A percentile compares a stretch with the other conserved stretches of the same genome.
phyloP scores from a whole-genome alignment of 2,888 invertebrate species.

The Zygaena filipendulae region DNA sequence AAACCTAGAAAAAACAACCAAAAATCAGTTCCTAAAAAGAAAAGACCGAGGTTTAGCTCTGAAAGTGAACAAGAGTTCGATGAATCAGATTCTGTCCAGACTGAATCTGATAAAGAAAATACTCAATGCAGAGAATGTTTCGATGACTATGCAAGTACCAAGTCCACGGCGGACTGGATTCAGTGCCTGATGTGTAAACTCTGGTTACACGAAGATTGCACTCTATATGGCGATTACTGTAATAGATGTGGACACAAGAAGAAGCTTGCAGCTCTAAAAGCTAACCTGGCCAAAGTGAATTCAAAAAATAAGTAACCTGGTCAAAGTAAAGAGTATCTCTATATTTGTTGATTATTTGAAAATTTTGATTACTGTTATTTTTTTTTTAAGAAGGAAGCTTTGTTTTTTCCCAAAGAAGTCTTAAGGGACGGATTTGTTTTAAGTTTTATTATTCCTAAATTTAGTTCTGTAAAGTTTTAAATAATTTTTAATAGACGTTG shows the following conservation, averaged over 20 bases:
- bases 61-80: slow-evolving; percentile 7
- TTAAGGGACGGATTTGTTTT: slow-evolving; percentile 8
- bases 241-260: slow-evolving; percentile 11
- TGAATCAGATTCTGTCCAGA: slow-evolving; percentile 3
- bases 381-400: too few relatives aligned
- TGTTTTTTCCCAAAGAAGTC: slow-evolving; percentile 8
- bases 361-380: slow-evolving; percentile 6
- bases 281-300: slow-evolving; percentile 11
- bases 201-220: slow-evolving; percentile 17
- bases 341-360: slow-evolving; percentile 9
- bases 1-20: slow-evolving; percentile 8
- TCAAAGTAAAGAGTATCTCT: slow-evolving; percentile 7
- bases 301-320: slow-evolving; percentile 10
- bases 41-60: slow-evolving; percentile 7
- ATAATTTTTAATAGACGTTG: slow-evolving; percentile 6
- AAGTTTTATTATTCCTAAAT: slow-evolving; percentile 9
- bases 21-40: slow-evolving; percentile 5
- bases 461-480: slow-evolving; percentile 7
- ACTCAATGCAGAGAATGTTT: slow-evolving; percentile 14
- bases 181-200: slow-evolving; percentile 16
- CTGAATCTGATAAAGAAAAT: too few relatives aligned
- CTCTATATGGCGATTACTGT: slow-evolving; percentile 17
- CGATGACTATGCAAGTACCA: slow-evolving; percentile 11
- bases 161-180: slow-evolving; percentile 16
- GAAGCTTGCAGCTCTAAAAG: slow-evolving; percentile 9